A percentile compares a stretch with the other conserved stretches of the same genome.
These are phyloP conservation scores for Hybognathus amarus DNA, from an alignment of 2,797 vertebrate species.

Conservation along the genomic window DNA sequence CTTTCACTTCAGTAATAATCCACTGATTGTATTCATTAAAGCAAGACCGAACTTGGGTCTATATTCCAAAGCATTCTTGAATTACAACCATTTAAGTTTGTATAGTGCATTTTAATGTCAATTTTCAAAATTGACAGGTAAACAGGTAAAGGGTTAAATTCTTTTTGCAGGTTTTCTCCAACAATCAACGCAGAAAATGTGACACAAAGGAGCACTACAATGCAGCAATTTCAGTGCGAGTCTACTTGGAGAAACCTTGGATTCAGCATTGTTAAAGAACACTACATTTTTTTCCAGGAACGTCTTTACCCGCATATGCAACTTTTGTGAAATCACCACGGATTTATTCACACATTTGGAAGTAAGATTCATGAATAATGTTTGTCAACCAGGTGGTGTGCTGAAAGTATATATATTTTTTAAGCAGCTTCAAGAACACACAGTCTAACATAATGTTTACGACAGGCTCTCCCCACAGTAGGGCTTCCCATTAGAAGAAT, in stretches of 20 bases:
- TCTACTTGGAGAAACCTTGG: not conserved
- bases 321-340: not conserved
- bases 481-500: constrained; percentile 76
- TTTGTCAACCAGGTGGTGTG: not conserved
- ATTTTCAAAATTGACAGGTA: no score
- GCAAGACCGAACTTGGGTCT: no score
- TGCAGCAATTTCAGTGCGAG: no score
- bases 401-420: constrained; percentile 30
- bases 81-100: no score
- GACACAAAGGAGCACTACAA: not conserved
- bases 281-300: no score
- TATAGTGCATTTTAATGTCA: no score
- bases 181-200: not conserved
- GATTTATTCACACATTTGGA: not conserved
- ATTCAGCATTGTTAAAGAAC: not conserved
- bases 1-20: no score
- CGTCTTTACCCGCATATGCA: not conserved
- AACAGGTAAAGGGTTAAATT: no score
- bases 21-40: no score
- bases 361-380: not conserved
- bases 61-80: no score
- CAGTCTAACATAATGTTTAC: constrained; percentile 25
- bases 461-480: constrained; percentile 54
- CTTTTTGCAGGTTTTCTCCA: not conserved
- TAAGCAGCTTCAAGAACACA: not conserved